Conservation (phyloP, 2,113 vertebrate species). For the Motacilla alba region DNA sequence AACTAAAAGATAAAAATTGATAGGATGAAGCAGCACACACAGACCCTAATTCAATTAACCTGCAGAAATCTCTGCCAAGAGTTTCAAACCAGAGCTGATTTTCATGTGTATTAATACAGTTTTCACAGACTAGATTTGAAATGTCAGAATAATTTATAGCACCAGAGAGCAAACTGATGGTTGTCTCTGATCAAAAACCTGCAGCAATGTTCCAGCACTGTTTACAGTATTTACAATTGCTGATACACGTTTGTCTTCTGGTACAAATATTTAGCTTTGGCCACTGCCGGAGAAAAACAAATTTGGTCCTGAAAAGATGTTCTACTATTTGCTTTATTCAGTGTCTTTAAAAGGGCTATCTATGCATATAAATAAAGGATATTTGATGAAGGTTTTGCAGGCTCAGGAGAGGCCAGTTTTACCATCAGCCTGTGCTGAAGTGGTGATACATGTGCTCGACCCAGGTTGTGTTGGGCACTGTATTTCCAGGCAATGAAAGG, state of each 20-base stretch:
- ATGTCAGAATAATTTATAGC: background rate
- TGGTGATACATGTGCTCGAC: background rate
- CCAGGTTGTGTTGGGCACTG: background rate
- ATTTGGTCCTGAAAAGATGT: background rate
- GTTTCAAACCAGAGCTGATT: background rate
- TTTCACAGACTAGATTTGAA: slow-evolving; percentile 6
- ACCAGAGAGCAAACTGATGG: background rate
- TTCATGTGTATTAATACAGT: background rate
- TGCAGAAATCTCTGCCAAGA: background rate
- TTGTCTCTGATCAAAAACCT: background rate
- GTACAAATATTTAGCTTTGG: background rate
- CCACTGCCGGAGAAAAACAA: background rate
- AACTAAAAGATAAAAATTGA: slow-evolving; percentile 9
- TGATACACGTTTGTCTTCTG: background rate
- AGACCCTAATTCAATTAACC: slow-evolving; percentile 25
- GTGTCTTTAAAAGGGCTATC: background rate
- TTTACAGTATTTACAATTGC: background rate
- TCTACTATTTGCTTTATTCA: background rate
- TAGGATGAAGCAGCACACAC: background rate
- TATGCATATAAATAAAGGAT: background rate
- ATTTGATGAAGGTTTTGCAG: background rate
- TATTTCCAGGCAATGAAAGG: background rate
- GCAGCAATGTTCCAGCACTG: background rate
- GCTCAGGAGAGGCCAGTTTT: background rate
- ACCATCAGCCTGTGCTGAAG: background rate